Evolutionary conservation across 1,140 invertebrate species (phyloP).

Genomic region (Plectrocnemia conspersa): DNA sequence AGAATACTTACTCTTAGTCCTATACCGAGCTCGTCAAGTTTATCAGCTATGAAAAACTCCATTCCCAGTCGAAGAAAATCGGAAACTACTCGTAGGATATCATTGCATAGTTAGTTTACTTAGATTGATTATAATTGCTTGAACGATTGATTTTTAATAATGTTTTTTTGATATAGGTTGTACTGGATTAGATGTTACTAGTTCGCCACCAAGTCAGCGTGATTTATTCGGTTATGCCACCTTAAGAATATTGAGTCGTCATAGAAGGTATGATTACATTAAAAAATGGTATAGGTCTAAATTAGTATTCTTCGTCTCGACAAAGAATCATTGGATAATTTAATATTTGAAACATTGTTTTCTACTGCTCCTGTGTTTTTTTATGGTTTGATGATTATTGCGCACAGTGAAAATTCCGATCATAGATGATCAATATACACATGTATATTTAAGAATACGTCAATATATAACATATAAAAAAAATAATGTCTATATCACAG

Average conservation of each 20-base stretch:
- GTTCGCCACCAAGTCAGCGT: constrained; percentile 61
- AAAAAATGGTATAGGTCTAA: no score
- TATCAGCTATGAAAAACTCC: constrained; percentile 48
- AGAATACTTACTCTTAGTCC: constrained; percentile 72
- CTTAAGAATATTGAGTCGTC: constrained; percentile 64
- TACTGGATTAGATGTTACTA: constrained; percentile 45
- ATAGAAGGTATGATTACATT: constrained; percentile 23
- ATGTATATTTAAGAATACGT: no score
- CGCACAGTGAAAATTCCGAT: no score
- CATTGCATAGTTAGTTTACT: constrained; percentile 49
- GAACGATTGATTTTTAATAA: no score
- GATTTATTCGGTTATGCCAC: constrained; percentile 79
- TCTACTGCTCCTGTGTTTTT: no score
- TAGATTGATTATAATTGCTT: constrained; percentile 7
- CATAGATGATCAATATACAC: no score
- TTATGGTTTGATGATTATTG: no score
- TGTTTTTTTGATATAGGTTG: constrained; percentile 40
- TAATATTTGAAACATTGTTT: no score
- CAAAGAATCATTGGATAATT: no score
- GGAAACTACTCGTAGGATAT: constrained; percentile 48
- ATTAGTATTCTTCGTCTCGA: no score
- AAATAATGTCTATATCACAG: no score
- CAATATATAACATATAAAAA: no score
- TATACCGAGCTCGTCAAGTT: constrained; percentile 71
- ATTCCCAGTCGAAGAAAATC: constrained; percentile 41